Evolutionary conservation across 2,888 invertebrate genomes (phyloP), one percentile per base, ranked within the genome.

Genomic region (Erannis defoliaria): DNA sequence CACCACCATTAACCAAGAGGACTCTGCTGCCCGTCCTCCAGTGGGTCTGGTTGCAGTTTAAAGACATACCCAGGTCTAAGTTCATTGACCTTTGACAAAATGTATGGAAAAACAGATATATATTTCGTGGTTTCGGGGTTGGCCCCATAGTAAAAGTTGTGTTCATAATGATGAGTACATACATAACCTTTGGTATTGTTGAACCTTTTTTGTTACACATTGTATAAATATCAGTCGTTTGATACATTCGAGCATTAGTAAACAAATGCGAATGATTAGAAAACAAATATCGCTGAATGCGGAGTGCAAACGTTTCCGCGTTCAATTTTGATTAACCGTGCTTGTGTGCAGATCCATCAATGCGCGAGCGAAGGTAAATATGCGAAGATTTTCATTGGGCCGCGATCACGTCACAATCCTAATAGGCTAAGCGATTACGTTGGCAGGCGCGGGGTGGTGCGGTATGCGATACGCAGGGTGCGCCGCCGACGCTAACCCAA

Each of bases 351-450:
- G 67, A 75, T 68, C 73, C 73, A 78, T 78, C 74, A 73, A 72
- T 71, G 73, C 72, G 73, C 77, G 75, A 79, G 81, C 77, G 71
- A 81, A 81, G 70, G 85, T 80, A 87, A 88, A 89, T 81, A 87
- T 45, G 78, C 76, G 76, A 80, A 82, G 87, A 86, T 82, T 81
- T 78, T 75, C 80, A 73, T 71, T 72, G 76, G 81, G 82, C 81
- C 75, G 84, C 84, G 85, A 86, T 85, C 85, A 78, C 82, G 81
- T 82, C 86, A 80, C 76, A 76, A 74, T 76, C 80, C 79, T 84
- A 86, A 86, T 86, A 85, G 84, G 81, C 80, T 80, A 84, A 85
- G 82, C 85, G 85, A 88, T 88, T 86, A 89, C 82, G 84, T 79
- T 76, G 82, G 75, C 77, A 76, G 51, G 46, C 53, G 40, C 29